Base-by-base conservation (phyloP, 2,888 invertebrate species). In the Seira ritae region DNA sequence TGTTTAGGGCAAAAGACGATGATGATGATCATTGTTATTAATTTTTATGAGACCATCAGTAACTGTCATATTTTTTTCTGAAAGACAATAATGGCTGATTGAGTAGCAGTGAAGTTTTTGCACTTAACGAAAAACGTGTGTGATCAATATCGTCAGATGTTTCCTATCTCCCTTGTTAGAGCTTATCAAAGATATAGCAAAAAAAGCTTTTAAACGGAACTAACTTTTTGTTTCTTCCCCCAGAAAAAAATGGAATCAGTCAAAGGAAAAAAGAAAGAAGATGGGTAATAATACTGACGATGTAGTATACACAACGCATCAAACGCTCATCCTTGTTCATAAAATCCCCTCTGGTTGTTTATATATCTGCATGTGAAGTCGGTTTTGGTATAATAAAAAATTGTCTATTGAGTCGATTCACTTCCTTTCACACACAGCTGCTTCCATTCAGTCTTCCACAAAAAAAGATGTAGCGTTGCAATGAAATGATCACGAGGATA, bases 11-110 rank as follows among this genome's bases (percentile, higher is more conserved):
- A 42, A 12, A 42, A 42, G 12, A 42, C 6, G 6, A 42, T 42
- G 42, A 42, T 69, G 65, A 71, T 69, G 19, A 75, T 81, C 70
- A 65, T 31, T 42, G 66, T 65, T 74, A 46, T 75, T 80, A 68
- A 42, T 66, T 42, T 42, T 69, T 80, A 70, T 46, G 71, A 76
- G 71, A 31, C 72, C 62, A 81, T 81, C 74, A 75, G 69, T 81
- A 70, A 76, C 76, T 80, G 80, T 80, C 80, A 75, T 24, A 66
- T 20, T 20, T 10, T 3, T n/a, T 66, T 10, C 66, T 66, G 4
- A 20, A 66, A 42, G 42, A 42, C 42, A 42, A 42, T 42, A 42
- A 42, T 42, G 42, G 4, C 42, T 42, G 42, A 42, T 42, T 42
- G 42, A 42, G 12, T 42, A 4, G n/a, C 6, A 42, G 42, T 12